phyloP scores from a whole-genome alignment of 2,888 invertebrate species.

The Acleris literana region DNA sequence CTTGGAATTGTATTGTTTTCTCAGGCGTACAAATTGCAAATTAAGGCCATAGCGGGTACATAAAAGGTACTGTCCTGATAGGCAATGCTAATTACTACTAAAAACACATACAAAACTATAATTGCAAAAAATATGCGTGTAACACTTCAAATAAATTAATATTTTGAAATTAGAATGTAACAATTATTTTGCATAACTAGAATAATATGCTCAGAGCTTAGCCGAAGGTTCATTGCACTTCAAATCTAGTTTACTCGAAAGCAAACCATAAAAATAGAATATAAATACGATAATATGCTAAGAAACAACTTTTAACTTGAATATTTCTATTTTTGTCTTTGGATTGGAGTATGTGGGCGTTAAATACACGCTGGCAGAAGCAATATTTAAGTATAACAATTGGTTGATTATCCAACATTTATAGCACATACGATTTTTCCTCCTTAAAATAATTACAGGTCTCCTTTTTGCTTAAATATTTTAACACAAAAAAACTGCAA shows the following conservation, averaged over 20 bases:
- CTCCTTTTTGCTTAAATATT: no score
- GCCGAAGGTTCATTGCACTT: slow-evolving; percentile 78
- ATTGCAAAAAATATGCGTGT: slow-evolving; percentile 69
- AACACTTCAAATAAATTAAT: slow-evolving; percentile 67
- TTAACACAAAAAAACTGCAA: no score
- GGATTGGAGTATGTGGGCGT: slow-evolving; percentile 49
- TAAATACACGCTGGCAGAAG: slow-evolving; percentile 16
- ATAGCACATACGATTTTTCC: slow-evolving; percentile 4
- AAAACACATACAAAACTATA: slow-evolving; percentile 52
- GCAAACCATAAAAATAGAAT: slow-evolving; percentile 56
- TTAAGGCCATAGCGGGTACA: neutral
- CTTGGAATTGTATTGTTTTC: no score
- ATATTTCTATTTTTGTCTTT: slow-evolving; percentile 52
- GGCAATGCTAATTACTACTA: slow-evolving; percentile 24
- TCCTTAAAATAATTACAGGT: neutral
- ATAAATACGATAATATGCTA: slow-evolving; percentile 50
- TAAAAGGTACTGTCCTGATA: slow-evolving; percentile 7
- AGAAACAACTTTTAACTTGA: slow-evolving; percentile 43
- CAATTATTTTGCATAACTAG: slow-evolving; percentile 60
- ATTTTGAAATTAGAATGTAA: slow-evolving; percentile 65
- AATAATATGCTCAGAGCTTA: slow-evolving; percentile 71
- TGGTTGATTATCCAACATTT: slow-evolving; percentile 23
- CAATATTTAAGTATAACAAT: slow-evolving; percentile 15
- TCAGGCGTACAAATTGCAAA: no score
- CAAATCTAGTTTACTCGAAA: slow-evolving; percentile 53